phyloP scores from a whole-genome alignment of 2,888 invertebrate genomes.

The Phanerotoma sp. region DNA sequence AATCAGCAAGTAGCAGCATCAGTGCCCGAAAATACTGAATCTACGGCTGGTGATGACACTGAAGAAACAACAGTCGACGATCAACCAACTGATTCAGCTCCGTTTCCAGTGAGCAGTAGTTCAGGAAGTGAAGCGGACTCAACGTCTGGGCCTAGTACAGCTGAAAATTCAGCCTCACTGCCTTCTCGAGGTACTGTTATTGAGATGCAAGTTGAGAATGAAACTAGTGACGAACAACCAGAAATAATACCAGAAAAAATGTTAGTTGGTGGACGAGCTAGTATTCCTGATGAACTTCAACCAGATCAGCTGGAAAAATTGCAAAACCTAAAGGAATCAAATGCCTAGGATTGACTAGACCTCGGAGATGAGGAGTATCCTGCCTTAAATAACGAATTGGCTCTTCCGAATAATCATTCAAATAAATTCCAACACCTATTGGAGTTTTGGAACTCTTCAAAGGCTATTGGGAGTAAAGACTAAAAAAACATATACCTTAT shows the following conservation, averaged over 20 bases:
- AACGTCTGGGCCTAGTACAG: constrained; percentile 66
- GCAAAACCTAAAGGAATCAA: constrained; percentile 87
- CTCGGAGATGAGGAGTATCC: constrained; percentile 48
- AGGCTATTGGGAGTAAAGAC: constrained; percentile 42
- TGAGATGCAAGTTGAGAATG: constrained; percentile 34
- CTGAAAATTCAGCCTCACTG: constrained; percentile 64
- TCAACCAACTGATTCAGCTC: constrained; percentile 63
- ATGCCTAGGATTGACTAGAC: constrained; percentile 68
- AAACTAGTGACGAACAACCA: constrained; percentile 40
- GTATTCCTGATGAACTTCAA: constrained; percentile 86
- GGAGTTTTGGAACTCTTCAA: constrained; percentile 55
- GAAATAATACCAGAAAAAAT: constrained; percentile 51
- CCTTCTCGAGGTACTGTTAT: constrained; percentile 45
- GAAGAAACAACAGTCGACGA: constrained; percentile 60
- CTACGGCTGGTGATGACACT: constrained; percentile 35
- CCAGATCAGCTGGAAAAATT: constrained; percentile 85
- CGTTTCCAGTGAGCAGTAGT: constrained; percentile 66
- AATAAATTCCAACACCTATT: constrained; percentile 52
- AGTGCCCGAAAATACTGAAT: constrained; percentile 13
- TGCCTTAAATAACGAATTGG: constrained; percentile 51
- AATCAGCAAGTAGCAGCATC: too few relatives aligned
- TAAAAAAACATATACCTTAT: constrained; percentile 21
- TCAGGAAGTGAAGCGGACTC: constrained; percentile 68
- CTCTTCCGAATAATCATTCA: constrained; percentile 54
- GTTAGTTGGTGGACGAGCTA: constrained; percentile 76